Base-by-base conservation (phyloP, 2,113 vertebrate species). In the Thamnophis sirtalis region DNA sequence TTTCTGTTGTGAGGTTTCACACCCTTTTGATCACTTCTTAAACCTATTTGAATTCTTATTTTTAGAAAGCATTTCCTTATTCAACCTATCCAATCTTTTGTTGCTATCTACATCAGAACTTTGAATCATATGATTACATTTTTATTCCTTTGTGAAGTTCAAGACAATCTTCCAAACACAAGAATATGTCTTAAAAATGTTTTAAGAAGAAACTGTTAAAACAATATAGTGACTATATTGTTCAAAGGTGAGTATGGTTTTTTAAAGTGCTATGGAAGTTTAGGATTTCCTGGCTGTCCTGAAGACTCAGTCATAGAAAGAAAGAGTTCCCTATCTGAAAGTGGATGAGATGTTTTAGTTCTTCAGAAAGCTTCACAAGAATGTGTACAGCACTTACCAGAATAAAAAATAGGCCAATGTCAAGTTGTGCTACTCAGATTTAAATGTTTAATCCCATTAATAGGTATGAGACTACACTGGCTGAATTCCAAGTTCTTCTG, bases 1-100 rank as follows among this genome's bases (percentile, higher is more conserved):
- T 95, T 93, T 93, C 87, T 90, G 91, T 95, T 94, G 94, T 94
- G 56, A 0, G 0, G 55, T 84, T 6, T 0, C 86, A 43, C 73
- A 80, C 7, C 55, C 68, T 87, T 56, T 50, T 94, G 90, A 89
- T 92, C 85, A 33, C 51, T 93, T 91, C 89, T 92, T 87, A 84
- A 56, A 17, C 43, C 7, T 13, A 85, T 3, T 19, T 51, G 48
- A 54, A 4, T 55, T 90, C 19, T 54, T 80, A 33, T 28, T 51
- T 50, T 60, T 55, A 80, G 73, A 73, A 73, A 33, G 26, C 1
- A 55, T 88, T 88, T 50, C 50, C 4, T 55, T 21, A 7, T 68
- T 50, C 48, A 21, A 50, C 38, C 26, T 86, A 28, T n/a, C 26
- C 13, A 15, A 86, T 28, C 56, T 17, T 91, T 53, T 73, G 24